Conservation (phyloP, 2,113 vertebrate species). For the Xenopus tropicalis region UCB_Xtro_10.0 CM004450.2:99267001-99267500, state of each 20-base stretch:
- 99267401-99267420: too few species aligned
- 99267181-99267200: slow-evolving; percentile 56
- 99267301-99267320: not conserved
- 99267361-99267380: too few species aligned
- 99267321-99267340: not conserved
- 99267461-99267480: too few species aligned
- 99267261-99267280: slow-evolving; percentile 42
- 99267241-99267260: slow-evolving; percentile 47
- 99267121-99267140: slow-evolving; percentile 47
- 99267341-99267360: too few species aligned
- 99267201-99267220: slow-evolving; percentile 55
- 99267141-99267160: slow-evolving; percentile 57
- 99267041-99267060: not conserved
- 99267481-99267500: too few species aligned
- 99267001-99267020: not conserved
- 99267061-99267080: slow-evolving; percentile 21
- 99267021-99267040: not conserved
- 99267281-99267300: not conserved
- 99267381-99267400: too few species aligned
- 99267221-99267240: slow-evolving; percentile 45
- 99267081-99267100: slow-evolving; percentile 34
- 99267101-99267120: slow-evolving; percentile 48
- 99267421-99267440: too few species aligned
- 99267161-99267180: slow-evolving; percentile 19
- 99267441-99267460: too few species aligned